Evolutionary conservation across 2,113 vertebrate genomes (phyloP).

Genomic region (Eclectus roratus): DNA sequence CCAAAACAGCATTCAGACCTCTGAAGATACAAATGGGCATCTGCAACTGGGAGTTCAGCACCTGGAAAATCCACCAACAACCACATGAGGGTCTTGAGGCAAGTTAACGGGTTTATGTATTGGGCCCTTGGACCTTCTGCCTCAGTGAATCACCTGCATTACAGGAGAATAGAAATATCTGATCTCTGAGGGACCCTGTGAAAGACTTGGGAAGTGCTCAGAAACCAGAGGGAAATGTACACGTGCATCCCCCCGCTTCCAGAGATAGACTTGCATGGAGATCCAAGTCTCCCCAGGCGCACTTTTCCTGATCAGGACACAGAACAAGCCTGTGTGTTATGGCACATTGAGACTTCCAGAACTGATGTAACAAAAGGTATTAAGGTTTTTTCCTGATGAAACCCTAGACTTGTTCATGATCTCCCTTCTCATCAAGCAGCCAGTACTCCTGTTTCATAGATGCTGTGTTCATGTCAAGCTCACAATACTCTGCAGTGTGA

Average conservation of each 20-base stretch:
- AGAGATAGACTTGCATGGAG: not conserved
- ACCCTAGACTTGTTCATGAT: not conserved
- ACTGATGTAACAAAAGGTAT: not conserved
- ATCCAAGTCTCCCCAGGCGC: too few species aligned
- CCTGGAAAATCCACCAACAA: not conserved
- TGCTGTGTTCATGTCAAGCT: not conserved
- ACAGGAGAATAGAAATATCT: not conserved
- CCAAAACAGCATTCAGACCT: not conserved
- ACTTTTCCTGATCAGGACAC: not conserved
- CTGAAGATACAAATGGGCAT: not conserved
- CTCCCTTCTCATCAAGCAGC: not conserved
- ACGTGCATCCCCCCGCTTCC: not conserved
- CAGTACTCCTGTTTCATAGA: not conserved
- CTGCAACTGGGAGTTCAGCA: not conserved
- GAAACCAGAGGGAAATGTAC: not conserved
- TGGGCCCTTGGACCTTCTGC: not conserved
- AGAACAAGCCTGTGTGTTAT: not conserved
- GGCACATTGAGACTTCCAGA: not conserved
- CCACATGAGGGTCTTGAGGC: not conserved
- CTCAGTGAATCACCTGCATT: not conserved
- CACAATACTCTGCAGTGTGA: not conserved
- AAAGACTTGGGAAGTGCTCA: not conserved
- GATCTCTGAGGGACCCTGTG: not conserved
- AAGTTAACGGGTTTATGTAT: fast-evolving
- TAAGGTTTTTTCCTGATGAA: not conserved